Evolutionary conservation across 2,888 invertebrate genomes (phyloP).

Genomic region (Tenthredo amoena): DNA sequence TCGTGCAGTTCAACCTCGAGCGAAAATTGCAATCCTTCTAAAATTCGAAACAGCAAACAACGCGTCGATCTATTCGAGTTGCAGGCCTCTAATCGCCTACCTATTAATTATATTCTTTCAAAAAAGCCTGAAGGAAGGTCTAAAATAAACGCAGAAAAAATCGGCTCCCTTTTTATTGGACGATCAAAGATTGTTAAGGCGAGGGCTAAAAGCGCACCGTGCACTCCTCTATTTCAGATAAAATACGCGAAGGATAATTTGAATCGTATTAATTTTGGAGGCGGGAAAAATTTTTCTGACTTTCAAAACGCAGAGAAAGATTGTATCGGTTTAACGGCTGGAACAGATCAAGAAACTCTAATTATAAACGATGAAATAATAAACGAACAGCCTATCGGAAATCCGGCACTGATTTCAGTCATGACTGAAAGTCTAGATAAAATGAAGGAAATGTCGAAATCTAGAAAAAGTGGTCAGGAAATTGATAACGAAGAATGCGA

Average conservation of each 20-base stretch:
- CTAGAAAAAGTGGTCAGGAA: neutral
- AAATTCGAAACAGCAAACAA: conserved; percentile 57
- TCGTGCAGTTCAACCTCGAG: conserved; percentile 9
- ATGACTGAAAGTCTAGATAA: conserved; percentile 3
- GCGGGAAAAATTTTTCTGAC: neutral
- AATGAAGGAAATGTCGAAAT: neutral
- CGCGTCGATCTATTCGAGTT: conserved; percentile 55
- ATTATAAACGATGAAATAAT: neutral
- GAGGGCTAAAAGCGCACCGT: conserved; percentile 57
- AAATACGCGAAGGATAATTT: conserved; percentile 54
- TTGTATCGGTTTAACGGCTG: neutral
- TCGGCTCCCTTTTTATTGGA: neutral
- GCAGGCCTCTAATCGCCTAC: neutral
- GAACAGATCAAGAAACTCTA: neutral
- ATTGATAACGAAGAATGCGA: neutral
- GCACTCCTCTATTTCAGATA: conserved; percentile 55
- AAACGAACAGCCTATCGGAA: neutral
- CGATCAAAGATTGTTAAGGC: neutral
- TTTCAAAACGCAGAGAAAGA: neutral
- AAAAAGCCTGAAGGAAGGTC: neutral
- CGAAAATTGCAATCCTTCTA: conserved; percentile 44
- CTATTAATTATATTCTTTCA: neutral
- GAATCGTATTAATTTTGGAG: neutral
- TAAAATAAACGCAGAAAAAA: conserved; percentile 14
- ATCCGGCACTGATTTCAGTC: conserved; percentile 15